These are phyloP conservation scores for Amphibalanus amphitrite DNA, from an alignment of 1,140 invertebrate species.

Conservation along the genomic window DNA sequence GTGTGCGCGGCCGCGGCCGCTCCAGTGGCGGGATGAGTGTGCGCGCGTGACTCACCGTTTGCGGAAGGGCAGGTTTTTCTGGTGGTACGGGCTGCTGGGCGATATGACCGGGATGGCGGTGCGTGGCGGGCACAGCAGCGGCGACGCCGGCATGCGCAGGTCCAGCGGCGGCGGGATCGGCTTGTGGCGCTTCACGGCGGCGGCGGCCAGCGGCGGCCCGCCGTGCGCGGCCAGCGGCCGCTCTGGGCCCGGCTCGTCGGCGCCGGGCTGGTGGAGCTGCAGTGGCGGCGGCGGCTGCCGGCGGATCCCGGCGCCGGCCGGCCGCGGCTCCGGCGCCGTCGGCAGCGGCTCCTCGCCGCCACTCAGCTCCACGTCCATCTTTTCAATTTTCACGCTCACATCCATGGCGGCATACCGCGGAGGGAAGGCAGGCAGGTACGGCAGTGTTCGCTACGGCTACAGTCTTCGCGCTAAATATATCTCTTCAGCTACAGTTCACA, in stretches of 20 bases:
- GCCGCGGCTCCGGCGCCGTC: too few relatives aligned
- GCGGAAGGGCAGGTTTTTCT: constrained; percentile 20
- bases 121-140: not conserved
- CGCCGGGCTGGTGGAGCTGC: not conserved
- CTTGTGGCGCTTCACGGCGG: not conserved
- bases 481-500: not conserved
- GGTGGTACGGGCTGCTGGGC: constrained; percentile 17
- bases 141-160: constrained; percentile 18
- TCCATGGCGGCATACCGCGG: not conserved
- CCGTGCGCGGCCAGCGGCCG: too few relatives aligned
- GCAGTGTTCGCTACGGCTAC: not conserved
- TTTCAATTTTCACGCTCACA: not conserved
- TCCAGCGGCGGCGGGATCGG: constrained; percentile 21
- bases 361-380: not conserved
- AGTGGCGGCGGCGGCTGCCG: constrained; percentile 18
- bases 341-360: not conserved
- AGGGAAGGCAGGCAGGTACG: not conserved
- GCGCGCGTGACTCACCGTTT: constrained; percentile 16
- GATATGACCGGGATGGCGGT: constrained; percentile 15
- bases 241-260: too few relatives aligned
- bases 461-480: too few relatives aligned
- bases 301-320: too few relatives aligned
- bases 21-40: too few relatives aligned
- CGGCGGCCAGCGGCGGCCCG: too few relatives aligned
- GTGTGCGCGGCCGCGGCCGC: too few relatives aligned